Conservation (phyloP, 2,888 invertebrate genomes). For the Drosophila longiperda region DNA sequence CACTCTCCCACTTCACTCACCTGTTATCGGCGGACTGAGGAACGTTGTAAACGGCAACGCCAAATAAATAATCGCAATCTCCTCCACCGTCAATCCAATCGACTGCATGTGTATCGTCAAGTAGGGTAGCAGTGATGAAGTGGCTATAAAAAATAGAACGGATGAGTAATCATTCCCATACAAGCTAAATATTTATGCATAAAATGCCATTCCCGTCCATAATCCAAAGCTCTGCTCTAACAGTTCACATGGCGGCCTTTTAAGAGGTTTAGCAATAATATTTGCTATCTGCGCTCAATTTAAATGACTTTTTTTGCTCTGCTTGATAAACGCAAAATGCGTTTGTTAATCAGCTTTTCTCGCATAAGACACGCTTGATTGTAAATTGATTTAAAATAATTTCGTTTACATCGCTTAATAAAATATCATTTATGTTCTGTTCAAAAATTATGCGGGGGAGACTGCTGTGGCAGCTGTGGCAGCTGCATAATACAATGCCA, state of each 20-base stretch:
- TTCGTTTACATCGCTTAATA: background rate
- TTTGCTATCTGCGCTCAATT: background rate
- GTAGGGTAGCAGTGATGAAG: conserved; percentile 93
- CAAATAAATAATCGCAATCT: conserved; percentile 94
- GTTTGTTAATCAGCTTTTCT: background rate
- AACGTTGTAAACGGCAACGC: conserved; percentile 94
- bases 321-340: background rate
- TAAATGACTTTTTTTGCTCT: background rate
- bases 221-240: background rate
- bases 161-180: background rate
- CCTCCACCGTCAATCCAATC: conserved; percentile 93
- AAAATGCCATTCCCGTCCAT: background rate
- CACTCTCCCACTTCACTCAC: conserved; percentile 81
- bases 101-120: conserved; percentile 95
- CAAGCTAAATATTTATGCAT: background rate
- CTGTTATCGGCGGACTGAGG: conserved; percentile 93
- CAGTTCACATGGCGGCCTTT: background rate
- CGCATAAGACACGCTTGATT: background rate
- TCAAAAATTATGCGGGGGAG: background rate
- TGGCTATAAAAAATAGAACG: conserved; percentile 86
- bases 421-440: background rate
- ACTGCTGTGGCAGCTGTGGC: background rate
- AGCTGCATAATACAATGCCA: background rate
- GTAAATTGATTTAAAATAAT: background rate
- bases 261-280: background rate